These are phyloP conservation scores for Pocillopora damicornis DNA, from an alignment of 64 coral and sea anemone genomes.

Conservation along the genomic window DNA sequence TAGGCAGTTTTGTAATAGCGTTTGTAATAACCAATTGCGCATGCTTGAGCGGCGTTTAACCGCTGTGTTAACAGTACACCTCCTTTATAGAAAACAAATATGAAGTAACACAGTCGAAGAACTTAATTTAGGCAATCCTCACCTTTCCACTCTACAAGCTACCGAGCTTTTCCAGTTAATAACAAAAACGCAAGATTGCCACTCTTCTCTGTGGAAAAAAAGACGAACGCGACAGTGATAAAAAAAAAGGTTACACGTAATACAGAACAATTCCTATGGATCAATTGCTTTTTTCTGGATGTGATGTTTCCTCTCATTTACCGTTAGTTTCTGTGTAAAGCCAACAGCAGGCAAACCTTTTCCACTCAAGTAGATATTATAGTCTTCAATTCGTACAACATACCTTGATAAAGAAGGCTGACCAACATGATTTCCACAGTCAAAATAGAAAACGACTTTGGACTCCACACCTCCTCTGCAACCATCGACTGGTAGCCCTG, in stretches of 20 bases:
- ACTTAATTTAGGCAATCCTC: neutral
- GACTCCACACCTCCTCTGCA: neutral
- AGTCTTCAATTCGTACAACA: neutral
- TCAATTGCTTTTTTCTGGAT: too few species aligned
- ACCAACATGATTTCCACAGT: conserved; percentile 57
- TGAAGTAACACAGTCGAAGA: neutral
- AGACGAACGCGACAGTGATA: neutral
- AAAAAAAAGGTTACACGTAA: too few species aligned
- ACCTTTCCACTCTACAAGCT: conserved; percentile 10
- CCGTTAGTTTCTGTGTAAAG: neutral
- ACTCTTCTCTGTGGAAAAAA: neutral
- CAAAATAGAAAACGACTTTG: conserved; percentile 63
- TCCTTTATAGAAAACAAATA: too few species aligned
- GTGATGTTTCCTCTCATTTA: neutral
- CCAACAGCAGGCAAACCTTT: neutral
- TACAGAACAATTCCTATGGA: too few species aligned
- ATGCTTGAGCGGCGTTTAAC: neutral
- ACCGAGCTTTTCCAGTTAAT: conserved; percentile 38
- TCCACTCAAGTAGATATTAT: neutral
- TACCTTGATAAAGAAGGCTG: conserved; percentile 41
- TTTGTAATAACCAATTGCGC: too few species aligned
- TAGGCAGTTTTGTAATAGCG: too few species aligned
- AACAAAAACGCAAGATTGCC: conserved; percentile 16
- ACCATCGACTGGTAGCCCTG: conserved; percentile 22
- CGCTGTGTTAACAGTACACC: too few species aligned